Conservation (phyloP, 2,113 vertebrate species). For the Aphyosemion australe region DNA sequence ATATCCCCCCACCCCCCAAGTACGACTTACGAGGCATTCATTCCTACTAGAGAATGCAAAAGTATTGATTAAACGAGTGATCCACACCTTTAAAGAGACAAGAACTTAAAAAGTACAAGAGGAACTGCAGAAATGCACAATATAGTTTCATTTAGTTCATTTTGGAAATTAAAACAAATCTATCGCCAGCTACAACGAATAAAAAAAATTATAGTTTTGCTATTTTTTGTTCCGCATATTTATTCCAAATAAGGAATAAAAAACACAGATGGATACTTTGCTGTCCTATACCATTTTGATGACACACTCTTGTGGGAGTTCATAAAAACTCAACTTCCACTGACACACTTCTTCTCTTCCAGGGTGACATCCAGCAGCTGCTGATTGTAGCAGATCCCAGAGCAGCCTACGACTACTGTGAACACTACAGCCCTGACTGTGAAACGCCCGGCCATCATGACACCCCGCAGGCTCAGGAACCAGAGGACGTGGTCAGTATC, state of each 20-base stretch:
- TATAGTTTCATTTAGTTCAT: not conserved
- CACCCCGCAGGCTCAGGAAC: slow-evolving; percentile 91
- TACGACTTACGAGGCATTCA: too few species aligned
- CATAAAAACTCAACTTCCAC: not conserved
- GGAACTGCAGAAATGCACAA: not conserved
- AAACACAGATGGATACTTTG: too few species aligned
- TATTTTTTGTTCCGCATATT: slow-evolving; percentile 5
- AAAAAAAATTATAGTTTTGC: not conserved
- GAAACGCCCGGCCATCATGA: slow-evolving; percentile 85
- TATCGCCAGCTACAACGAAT: too few species aligned
- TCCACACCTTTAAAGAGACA: too few species aligned
- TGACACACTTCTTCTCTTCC: slow-evolving; percentile 36
- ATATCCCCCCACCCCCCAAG: too few species aligned
- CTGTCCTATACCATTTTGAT: not conserved
- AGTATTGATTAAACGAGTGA: too few species aligned
- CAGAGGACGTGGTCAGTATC: slow-evolving; percentile 85
- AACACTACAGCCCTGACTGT: slow-evolving; percentile 97
- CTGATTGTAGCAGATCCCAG: slow-evolving; percentile 90
- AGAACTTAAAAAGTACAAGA: not conserved
- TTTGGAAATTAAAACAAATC: too few species aligned
- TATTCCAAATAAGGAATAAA: too few species aligned
- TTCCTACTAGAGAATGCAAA: too few species aligned
- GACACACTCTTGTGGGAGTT: slow-evolving; percentile 17
- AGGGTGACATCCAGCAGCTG: slow-evolving; percentile 98
- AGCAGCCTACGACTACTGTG: slow-evolving; percentile 96